Conservation (phyloP, 1,140 invertebrate genomes). For the Doryteuthis pealeii region DNA sequence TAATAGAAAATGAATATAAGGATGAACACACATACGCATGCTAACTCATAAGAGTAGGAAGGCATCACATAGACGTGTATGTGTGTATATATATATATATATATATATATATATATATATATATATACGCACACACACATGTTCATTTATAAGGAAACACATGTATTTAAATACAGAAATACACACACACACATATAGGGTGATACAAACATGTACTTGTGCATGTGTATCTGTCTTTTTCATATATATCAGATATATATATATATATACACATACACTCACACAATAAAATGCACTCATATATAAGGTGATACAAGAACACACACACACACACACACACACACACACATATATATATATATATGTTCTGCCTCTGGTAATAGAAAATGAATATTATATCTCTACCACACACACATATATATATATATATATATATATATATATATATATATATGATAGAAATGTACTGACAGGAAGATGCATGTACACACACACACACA, state of each 20-base stretch:
- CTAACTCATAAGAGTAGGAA: background rate
- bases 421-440: background rate
- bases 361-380: no score
- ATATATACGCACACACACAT: background rate
- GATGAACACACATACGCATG: no score
- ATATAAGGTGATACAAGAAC: background rate
- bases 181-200: background rate
- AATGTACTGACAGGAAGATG: background rate
- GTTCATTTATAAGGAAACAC: background rate
- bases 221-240: background rate
- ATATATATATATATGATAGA: background rate
- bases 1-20: no score
- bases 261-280: no score
- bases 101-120: background rate
- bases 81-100: background rate
- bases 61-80: background rate
- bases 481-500: background rate
- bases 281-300: background rate
- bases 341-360: background rate
- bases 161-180: background rate
- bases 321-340: background rate
- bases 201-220: background rate
- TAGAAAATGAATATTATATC: no score
- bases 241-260: background rate
- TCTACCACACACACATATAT: background rate